phyloP scores from a whole-genome alignment of 2,888 invertebrate species.

The Apodemia zela region DNA sequence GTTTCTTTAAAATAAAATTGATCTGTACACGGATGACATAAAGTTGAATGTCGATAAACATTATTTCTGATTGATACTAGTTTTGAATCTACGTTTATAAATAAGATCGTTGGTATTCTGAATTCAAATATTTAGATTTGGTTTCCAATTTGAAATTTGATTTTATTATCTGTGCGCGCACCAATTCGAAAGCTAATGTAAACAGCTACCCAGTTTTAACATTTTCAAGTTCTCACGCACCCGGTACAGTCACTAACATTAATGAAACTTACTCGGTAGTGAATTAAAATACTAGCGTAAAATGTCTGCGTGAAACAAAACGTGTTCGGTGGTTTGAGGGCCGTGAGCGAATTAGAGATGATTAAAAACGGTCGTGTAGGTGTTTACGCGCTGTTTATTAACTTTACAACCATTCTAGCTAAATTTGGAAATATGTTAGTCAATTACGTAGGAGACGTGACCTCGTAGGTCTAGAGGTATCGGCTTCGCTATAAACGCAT shows the following conservation, averaged over 20 bases:
- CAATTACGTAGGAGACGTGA: neutral
- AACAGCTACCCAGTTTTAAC: neutral
- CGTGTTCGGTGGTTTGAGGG: constrained; percentile 6
- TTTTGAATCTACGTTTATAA: neutral
- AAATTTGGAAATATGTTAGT: neutral
- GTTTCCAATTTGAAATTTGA: neutral
- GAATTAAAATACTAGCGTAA: neutral
- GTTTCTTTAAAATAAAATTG: too few relatives aligned
- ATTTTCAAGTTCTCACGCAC: neutral
- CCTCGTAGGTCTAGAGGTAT: neutral
- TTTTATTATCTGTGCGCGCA: neutral
- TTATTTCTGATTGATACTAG: neutral
- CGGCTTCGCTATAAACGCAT: neutral
- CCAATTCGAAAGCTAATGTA: neutral
- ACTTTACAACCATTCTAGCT: neutral
- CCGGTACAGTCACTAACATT: neutral
- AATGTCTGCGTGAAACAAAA: neutral
- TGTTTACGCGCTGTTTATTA: constrained; percentile 23
- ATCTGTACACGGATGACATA: too few relatives aligned
- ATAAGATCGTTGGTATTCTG: neutral
- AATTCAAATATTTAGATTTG: neutral
- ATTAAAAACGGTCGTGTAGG: constrained; percentile 25
- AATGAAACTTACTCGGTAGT: neutral
- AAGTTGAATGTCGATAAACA: too few relatives aligned
- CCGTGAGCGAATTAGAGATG: constrained; percentile 22